These are phyloP conservation scores for Calypte anna DNA, from an alignment of 2,113 vertebrate species.

Conservation along the genomic window DNA sequence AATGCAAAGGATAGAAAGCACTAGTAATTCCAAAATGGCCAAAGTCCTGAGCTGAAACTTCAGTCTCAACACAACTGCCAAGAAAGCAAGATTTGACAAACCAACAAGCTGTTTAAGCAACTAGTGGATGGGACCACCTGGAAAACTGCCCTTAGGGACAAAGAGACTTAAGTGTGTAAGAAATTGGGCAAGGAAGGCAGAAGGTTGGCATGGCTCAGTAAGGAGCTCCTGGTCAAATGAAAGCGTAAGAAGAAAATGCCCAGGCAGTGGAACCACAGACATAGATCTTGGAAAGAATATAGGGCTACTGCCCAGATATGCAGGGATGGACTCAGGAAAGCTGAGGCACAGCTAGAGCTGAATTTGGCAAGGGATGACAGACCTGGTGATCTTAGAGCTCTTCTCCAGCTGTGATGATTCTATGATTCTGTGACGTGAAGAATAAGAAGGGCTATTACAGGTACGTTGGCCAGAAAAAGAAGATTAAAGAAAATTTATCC, in stretches of 20 bases:
- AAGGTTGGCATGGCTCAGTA: background rate
- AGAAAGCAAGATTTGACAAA: background rate
- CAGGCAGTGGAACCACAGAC: background rate
- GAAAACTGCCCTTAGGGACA: background rate
- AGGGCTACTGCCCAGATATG: background rate
- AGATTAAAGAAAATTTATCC: background rate
- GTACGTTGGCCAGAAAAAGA: background rate
- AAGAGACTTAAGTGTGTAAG: background rate
- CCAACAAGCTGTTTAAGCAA: background rate
- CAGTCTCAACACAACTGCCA: background rate
- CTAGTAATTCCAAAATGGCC: background rate
- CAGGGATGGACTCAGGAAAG: background rate
- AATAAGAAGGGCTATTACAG: background rate
- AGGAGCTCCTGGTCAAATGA: background rate
- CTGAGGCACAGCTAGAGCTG: background rate
- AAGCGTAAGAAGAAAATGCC: background rate
- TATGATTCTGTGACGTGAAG: background rate
- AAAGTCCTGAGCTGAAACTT: background rate
- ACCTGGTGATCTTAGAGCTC: too few relatives aligned
- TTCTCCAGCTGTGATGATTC: too few relatives aligned
- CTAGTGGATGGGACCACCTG: background rate
- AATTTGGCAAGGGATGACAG: background rate
- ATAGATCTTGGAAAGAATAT: background rate
- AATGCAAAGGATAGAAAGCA: background rate
- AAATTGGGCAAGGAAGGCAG: background rate